These are phyloP conservation scores for Spodoptera littoralis DNA, from an alignment of 2,888 invertebrate species.

Conservation along the genomic window DNA sequence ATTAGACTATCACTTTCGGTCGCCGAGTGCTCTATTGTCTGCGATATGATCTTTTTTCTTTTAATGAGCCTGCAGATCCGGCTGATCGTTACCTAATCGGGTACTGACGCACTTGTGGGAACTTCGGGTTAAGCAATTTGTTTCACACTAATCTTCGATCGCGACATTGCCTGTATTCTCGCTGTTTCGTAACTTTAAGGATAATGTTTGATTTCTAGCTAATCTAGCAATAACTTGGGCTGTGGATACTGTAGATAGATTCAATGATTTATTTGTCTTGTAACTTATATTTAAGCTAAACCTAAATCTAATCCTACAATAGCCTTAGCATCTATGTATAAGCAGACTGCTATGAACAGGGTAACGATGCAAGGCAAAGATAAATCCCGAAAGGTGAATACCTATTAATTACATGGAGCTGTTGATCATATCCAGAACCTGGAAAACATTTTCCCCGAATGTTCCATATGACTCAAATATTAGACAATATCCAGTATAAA, in stretches of 20 bases:
- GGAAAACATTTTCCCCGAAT: conserved; percentile 14
- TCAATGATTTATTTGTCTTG: too few relatives aligned
- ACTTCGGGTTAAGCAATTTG: conserved; percentile 75
- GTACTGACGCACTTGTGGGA: conserved; percentile 82
- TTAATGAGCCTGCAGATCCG: conserved; percentile 85
- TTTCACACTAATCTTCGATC: conserved; percentile 59
- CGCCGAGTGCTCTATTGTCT: conserved; percentile 83
- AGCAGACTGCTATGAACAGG: too few relatives aligned
- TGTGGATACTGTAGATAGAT: neutral
- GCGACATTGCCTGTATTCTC: conserved; percentile 24
- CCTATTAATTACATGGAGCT: conserved; percentile 6
- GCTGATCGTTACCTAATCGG: conserved; percentile 82
- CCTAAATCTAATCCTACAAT: too few relatives aligned
- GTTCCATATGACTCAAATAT: conserved; percentile 29
- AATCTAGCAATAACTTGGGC: conserved; percentile 7
- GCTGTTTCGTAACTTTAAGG: conserved; percentile 32
- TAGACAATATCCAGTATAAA: conserved; percentile 9
- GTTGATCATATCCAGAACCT: conserved; percentile 1
- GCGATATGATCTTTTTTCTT: conserved; percentile 83
- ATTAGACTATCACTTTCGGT: conserved; percentile 86
- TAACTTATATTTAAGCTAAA: too few relatives aligned
- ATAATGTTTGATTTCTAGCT: conserved; percentile 17
- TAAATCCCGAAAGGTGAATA: conserved; percentile 2
- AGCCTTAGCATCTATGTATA: too few relatives aligned
- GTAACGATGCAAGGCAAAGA: too few relatives aligned